Conservation (phyloP, 2,888 invertebrate genomes). For the Acronicta aceris region DNA sequence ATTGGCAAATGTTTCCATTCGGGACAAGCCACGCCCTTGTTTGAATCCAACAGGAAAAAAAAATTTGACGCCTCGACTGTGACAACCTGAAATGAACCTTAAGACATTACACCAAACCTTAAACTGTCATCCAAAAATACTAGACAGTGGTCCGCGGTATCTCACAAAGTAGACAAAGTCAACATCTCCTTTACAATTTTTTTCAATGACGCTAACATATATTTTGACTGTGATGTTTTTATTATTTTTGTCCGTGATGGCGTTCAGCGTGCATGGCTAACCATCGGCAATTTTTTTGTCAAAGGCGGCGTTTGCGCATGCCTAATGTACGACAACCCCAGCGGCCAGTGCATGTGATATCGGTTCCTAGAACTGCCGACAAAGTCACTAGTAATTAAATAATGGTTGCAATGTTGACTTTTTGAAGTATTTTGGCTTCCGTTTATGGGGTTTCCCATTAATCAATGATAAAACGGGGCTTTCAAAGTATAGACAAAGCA, state of each 20-base stretch:
- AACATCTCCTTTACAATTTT: slow-evolving; percentile 82
- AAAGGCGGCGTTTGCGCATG: slow-evolving; percentile 77
- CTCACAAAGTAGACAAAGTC: slow-evolving; percentile 86
- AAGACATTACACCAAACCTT: slow-evolving; percentile 38
- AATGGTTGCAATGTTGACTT: slow-evolving; percentile 82
- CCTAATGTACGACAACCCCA: slow-evolving; percentile 72
- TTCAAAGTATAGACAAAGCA: slow-evolving; percentile 46
- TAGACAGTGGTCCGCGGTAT: slow-evolving; percentile 76
- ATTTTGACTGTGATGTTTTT: slow-evolving; percentile 90
- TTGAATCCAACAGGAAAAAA: slow-evolving; percentile 72
- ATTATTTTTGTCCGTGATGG: slow-evolving; percentile 87
- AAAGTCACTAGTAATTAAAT: slow-evolving; percentile 82
- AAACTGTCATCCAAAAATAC: slow-evolving; percentile 26
- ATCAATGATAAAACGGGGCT: slow-evolving; percentile 73
- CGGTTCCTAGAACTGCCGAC: slow-evolving; percentile 82
- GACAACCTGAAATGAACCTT: slow-evolving; percentile 38
- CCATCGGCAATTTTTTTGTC: slow-evolving; percentile 75
- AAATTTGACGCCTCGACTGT: slow-evolving; percentile 37
- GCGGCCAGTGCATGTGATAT: slow-evolving; percentile 54
- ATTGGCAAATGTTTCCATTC: slow-evolving; percentile 89
- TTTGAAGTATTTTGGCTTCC: slow-evolving; percentile 86
- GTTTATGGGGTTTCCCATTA: slow-evolving; percentile 77
- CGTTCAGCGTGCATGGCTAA: slow-evolving; percentile 72
- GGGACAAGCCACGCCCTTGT: slow-evolving; percentile 85
- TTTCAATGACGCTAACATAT: slow-evolving; percentile 82